phyloP scores from a whole-genome alignment of 2,888 invertebrate genomes.

The Watsonalla binaria region DNA sequence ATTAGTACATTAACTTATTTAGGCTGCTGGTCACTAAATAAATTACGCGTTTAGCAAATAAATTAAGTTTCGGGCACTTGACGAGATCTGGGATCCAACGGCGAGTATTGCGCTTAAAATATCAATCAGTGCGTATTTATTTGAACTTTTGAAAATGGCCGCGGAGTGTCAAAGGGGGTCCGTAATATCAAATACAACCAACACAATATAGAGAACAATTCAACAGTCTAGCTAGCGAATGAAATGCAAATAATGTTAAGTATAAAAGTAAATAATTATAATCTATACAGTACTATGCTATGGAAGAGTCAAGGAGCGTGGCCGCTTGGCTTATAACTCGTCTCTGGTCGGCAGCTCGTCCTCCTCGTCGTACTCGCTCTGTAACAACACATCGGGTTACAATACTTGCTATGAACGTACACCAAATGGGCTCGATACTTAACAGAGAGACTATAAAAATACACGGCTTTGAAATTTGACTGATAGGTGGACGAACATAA shows the following conservation, averaged over 20 bases:
- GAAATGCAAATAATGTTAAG: slow-evolving; percentile 54
- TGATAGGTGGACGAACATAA: no score
- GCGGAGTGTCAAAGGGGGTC: not conserved
- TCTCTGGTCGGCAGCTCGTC: slow-evolving; percentile 86
- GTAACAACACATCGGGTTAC: slow-evolving; percentile 19
- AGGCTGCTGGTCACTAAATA: slow-evolving; percentile 59
- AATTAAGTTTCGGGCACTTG: slow-evolving; percentile 38
- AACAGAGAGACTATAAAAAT: no score
- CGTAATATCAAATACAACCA: slow-evolving; percentile 30
- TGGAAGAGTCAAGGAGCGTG: slow-evolving; percentile 61
- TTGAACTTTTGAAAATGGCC: no score
- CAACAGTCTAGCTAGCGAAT: slow-evolving; percentile 61
- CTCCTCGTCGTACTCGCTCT: slow-evolving; percentile 83
- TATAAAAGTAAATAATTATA: slow-evolving; percentile 63
- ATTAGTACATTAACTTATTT: slow-evolving; percentile 48
- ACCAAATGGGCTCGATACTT: not conserved
- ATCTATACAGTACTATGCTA: slow-evolving; percentile 70
- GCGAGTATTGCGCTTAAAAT: slow-evolving; percentile 48
- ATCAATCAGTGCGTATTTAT: slow-evolving; percentile 23
- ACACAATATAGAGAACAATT: slow-evolving; percentile 47
- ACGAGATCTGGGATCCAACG: slow-evolving; percentile 19
- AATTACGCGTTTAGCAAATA: slow-evolving; percentile 54
- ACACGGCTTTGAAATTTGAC: no score
- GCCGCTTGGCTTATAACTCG: slow-evolving; percentile 82
- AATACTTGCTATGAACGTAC: not conserved